Evolutionary conservation across 1,140 invertebrate species (phyloP).

Genomic region (Drosophila sucinea): DNA sequence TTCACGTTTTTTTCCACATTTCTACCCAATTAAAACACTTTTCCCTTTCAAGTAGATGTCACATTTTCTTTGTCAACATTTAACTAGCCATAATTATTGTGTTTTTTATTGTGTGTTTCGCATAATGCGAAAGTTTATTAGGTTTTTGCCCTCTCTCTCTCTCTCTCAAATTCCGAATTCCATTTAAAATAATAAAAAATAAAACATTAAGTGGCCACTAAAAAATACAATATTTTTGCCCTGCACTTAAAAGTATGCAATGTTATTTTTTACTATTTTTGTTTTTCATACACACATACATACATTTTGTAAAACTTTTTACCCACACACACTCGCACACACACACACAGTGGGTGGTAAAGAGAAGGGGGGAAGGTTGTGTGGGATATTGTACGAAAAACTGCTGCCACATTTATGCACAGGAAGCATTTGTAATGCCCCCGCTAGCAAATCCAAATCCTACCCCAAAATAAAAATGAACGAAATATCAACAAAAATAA

Average conservation of each 20-base stretch:
- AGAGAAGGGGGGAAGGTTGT: not conserved
- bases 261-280: slow-evolving; percentile 20
- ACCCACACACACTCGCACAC: slow-evolving; percentile 20
- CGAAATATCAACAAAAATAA: slow-evolving; percentile 4
- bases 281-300: slow-evolving; percentile 8
- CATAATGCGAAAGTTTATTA: not conserved
- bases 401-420: slow-evolving; percentile 76
- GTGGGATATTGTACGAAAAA: slow-evolving; percentile 21
- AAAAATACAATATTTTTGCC: slow-evolving; percentile 65
- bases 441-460: slow-evolving; percentile 27
- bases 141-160: not conserved
- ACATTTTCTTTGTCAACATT: too few relatives aligned
- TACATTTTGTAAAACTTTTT: slow-evolving; percentile 46
- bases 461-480: slow-evolving; percentile 3
- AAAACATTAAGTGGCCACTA: slow-evolving; percentile 51
- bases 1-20: too few relatives aligned
- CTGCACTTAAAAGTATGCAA: slow-evolving; percentile 75
- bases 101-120: too few relatives aligned
- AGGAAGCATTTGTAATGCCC: slow-evolving; percentile 77
- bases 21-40: too few relatives aligned
- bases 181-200: slow-evolving; percentile 10
- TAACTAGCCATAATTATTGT: not conserved
- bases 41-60: too few relatives aligned
- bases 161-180: not conserved
- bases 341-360: not conserved